Evolutionary conservation across 2,888 invertebrate species (phyloP).

Genomic region (Chironomus riparius): DNA sequence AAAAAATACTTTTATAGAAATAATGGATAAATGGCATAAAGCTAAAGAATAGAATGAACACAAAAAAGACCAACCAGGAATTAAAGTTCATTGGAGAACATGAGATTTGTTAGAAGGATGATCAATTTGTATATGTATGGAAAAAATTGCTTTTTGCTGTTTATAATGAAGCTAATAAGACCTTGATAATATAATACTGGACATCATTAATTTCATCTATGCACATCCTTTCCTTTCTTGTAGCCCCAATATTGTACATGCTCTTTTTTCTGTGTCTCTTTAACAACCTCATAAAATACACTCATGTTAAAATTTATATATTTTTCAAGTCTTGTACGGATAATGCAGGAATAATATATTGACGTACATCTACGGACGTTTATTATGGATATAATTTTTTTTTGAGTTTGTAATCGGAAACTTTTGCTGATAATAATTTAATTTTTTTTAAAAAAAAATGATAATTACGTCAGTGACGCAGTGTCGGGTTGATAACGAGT

Average conservation of each 20-base stretch:
- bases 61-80: too few relatives aligned
- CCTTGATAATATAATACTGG: slow-evolving; percentile 14
- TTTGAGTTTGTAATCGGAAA: neutral
- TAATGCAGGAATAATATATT: neutral
- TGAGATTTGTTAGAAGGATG: neutral
- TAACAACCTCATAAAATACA: slow-evolving; percentile 10
- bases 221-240: neutral
- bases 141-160: neutral
- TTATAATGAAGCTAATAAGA: slow-evolving; percentile 14
- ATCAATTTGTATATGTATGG: neutral
- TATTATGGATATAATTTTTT: neutral
- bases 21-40: too few relatives aligned
- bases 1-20: too few relatives aligned
- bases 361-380: neutral
- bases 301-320: neutral
- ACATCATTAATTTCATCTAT: slow-evolving; percentile 24
- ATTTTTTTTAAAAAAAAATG: too few relatives aligned
- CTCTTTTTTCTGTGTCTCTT: neutral
- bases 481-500: too few relatives aligned
- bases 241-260: slow-evolving; percentile 4
- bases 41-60: too few relatives aligned
- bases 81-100: neutral
- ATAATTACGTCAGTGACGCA: too few relatives aligned
- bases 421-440: neutral
- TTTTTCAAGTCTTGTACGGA: neutral